Evolutionary conservation across 2,888 invertebrate species (phyloP).

Genomic region (Glyphotaelius pellucidus): DNA sequence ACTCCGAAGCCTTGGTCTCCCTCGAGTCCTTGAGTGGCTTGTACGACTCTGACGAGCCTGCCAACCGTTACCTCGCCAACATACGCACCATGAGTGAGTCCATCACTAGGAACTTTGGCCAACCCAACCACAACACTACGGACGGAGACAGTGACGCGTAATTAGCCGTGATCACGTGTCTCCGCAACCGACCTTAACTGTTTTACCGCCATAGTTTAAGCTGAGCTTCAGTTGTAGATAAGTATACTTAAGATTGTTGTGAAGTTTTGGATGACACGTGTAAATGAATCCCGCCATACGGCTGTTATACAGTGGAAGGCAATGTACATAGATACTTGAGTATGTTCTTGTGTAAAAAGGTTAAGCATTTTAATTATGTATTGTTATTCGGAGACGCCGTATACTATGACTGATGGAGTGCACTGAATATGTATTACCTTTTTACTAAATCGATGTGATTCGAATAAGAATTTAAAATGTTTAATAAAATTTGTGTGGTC

Average conservation of each 20-base stretch:
- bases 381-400: slow-evolving; percentile 36
- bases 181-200: slow-evolving; percentile 29
- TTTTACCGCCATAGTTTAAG: slow-evolving; percentile 47
- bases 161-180: slow-evolving; percentile 45
- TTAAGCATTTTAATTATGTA: slow-evolving; percentile 58
- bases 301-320: slow-evolving; percentile 64
- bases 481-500: slow-evolving; percentile 39
- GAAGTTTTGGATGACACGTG: not conserved
- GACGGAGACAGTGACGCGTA: slow-evolving; percentile 81
- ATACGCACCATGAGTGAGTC: slow-evolving; percentile 87
- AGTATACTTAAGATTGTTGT: slow-evolving; percentile 13
- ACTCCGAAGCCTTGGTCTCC: slow-evolving; percentile 86
- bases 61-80: slow-evolving; percentile 83
- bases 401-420: slow-evolving; percentile 61
- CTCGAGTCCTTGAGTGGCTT: slow-evolving; percentile 89
- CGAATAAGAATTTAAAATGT: slow-evolving; percentile 48
- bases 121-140: slow-evolving; percentile 80
- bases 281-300: slow-evolving; percentile 46
- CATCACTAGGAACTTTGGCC: slow-evolving; percentile 86
- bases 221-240: slow-evolving; percentile 45
- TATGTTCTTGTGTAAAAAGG: slow-evolving; percentile 50
- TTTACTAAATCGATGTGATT: slow-evolving; percentile 54
- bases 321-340: slow-evolving; percentile 51
- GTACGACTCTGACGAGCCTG: slow-evolving; percentile 85
- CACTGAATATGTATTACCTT: slow-evolving; percentile 57